phyloP scores from a whole-genome alignment of 2,113 vertebrate genomes.

The Eidolon helvum region DNA sequence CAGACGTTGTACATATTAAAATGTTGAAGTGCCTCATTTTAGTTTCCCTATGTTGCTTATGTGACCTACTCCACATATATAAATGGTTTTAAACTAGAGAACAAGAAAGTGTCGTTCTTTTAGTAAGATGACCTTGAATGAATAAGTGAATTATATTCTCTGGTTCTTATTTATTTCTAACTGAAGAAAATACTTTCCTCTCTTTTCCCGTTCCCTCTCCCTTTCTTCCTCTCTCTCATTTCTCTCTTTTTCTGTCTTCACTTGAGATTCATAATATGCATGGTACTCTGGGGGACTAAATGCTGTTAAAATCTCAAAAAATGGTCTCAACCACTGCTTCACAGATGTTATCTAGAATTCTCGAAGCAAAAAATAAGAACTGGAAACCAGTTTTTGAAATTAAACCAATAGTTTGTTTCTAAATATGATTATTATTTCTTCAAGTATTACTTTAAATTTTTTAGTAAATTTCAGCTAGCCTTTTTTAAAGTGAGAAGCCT shows the following conservation, averaged over 20 bases:
- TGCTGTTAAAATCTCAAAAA: neutral
- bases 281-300: neutral
- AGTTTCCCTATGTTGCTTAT: neutral
- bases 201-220: neutral
- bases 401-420: neutral
- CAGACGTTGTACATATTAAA: constrained; percentile 59
- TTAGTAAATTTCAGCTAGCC: neutral
- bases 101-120: neutral
- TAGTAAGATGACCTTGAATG: constrained; percentile 1
- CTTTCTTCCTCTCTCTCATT: neutral
- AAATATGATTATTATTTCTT: neutral
- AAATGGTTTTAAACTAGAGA: neutral
- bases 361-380: neutral
- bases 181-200: neutral
- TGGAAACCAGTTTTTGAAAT: neutral
- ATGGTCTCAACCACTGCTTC: neutral
- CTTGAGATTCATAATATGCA: neutral
- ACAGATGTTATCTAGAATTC: neutral
- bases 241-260: neutral
- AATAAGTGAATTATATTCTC: constrained; percentile 28
- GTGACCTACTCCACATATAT: neutral
- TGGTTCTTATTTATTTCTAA: constrained; percentile 4
- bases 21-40: constrained; percentile 52
- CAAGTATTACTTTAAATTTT: neutral
- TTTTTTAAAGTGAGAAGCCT: neutral